A percentile compares a stretch with the other conserved stretches of the same genome.
These are phyloP conservation scores for Kryptopterus vitreolus DNA, from an alignment of 2,797 vertebrate species.

Conservation along the genomic window DNA sequence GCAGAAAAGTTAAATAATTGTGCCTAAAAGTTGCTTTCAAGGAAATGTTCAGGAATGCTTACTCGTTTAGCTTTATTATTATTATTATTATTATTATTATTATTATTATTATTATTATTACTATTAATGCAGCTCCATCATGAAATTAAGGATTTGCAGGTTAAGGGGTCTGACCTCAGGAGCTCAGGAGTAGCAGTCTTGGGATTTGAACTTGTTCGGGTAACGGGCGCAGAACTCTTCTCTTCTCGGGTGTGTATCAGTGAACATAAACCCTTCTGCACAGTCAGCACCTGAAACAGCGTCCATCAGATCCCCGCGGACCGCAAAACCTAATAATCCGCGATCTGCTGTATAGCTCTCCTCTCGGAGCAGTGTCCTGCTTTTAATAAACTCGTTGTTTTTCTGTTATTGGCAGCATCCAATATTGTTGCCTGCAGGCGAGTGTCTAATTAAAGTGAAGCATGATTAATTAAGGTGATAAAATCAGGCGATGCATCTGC, in stretches of 20 bases:
- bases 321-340: slow-evolving; percentile 28
- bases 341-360: slow-evolving; percentile 38
- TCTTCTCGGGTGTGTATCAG: slow-evolving; percentile 18
- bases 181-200: slow-evolving; percentile 11
- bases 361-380: slow-evolving; percentile 4
- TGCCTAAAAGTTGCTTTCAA: neutral
- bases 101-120: neutral
- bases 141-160: neutral
- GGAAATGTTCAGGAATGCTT: neutral
- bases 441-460: slow-evolving; percentile 59
- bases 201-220: slow-evolving; percentile 3
- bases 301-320: slow-evolving; percentile 26
- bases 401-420: slow-evolving; percentile 44
- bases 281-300: slow-evolving; percentile 39
- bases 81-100: too few species aligned
- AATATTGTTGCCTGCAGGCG: slow-evolving; percentile 53
- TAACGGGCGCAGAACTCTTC: neutral
- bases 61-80: neutral
- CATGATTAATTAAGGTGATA: slow-evolving; percentile 62
- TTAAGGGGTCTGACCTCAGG: slow-evolving; percentile 11
- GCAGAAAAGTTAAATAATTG: neutral
- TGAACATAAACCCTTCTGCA: slow-evolving; percentile 25
- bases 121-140: neutral
- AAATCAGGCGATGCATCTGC: slow-evolving; percentile 28
- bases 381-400: slow-evolving; percentile 40